Percentiles rank a stretch among this genome's conserved stretches.
These are phyloP conservation scores for Spisula subtruncata DNA, from an alignment of 2,888 invertebrate genomes.

Conservation along the genomic window DNA sequence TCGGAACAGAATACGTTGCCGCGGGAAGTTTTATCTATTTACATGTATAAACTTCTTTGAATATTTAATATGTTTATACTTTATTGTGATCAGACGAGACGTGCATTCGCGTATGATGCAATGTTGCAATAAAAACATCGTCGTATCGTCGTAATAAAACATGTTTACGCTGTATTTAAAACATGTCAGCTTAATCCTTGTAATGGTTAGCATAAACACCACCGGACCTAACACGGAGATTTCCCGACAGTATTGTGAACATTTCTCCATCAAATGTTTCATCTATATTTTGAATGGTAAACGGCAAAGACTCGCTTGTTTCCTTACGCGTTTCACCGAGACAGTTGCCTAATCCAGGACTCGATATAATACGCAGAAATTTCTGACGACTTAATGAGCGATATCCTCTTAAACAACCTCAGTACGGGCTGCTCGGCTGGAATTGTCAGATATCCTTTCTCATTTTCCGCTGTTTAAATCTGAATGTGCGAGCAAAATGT, in stretches of 20 bases:
- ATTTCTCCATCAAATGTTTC: neutral
- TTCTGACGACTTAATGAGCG: neutral
- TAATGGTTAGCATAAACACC: neutral
- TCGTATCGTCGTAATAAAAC: too few relatives aligned
- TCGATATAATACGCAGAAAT: neutral
- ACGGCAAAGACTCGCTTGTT: neutral
- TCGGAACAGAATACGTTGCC: too few relatives aligned
- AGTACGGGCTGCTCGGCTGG: neutral
- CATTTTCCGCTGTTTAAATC: neutral
- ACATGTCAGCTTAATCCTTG: too few relatives aligned
- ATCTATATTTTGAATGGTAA: neutral
- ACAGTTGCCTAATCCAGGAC: neutral
- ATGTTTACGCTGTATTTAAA: too few relatives aligned
- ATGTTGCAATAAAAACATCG: too few relatives aligned
- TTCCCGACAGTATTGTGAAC: neutral
- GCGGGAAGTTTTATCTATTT: too few relatives aligned
- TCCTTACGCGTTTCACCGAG: neutral
- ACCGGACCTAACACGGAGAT: neutral
- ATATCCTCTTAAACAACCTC: neutral
- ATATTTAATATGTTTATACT: too few relatives aligned
- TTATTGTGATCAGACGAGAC: too few relatives aligned
- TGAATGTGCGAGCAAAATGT: neutral
- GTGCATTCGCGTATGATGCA: too few relatives aligned
- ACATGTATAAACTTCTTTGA: too few relatives aligned
- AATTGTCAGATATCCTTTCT: constrained; percentile 7